phyloP scores from a whole-genome alignment of 2,113 vertebrate species.

The Lophochroa leadbeateri region DNA sequence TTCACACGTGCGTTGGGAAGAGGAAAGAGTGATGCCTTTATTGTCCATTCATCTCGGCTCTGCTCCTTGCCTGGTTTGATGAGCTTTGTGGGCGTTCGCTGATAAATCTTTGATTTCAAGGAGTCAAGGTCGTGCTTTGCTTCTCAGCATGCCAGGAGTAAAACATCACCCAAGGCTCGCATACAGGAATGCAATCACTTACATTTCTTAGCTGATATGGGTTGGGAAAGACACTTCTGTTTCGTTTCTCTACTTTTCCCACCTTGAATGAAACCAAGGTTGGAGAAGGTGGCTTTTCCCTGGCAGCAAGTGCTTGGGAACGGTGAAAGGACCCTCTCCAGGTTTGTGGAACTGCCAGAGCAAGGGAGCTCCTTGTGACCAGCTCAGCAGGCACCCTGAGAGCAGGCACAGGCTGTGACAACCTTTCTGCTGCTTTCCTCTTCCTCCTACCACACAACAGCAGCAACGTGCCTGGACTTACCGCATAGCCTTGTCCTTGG shows the following conservation, averaged over 20 bases:
- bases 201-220: rapidly evolving
- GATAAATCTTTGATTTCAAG: not conserved
- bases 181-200: not conserved
- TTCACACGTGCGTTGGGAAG: not conserved
- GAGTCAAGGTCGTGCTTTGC: not conserved
- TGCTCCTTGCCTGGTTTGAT: not conserved
- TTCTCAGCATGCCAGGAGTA: not conserved
- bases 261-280: not conserved
- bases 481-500: not conserved
- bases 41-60: not conserved
- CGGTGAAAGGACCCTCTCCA: not conserved
- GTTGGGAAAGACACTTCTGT: not conserved
- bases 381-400: not conserved
- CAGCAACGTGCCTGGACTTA: not conserved
- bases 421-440: not conserved
- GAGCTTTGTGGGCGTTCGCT: rapidly evolving
- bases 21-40: not conserved
- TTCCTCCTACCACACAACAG: not conserved
- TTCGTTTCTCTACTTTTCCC: not conserved
- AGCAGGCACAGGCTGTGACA: not conserved
- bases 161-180: not conserved
- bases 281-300: not conserved
- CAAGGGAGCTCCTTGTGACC: not conserved
- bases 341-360: not conserved
- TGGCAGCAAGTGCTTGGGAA: not conserved